Evolutionary conservation across 2,113 vertebrate species (phyloP).

Genomic region (Sula dactylatra): DNA sequence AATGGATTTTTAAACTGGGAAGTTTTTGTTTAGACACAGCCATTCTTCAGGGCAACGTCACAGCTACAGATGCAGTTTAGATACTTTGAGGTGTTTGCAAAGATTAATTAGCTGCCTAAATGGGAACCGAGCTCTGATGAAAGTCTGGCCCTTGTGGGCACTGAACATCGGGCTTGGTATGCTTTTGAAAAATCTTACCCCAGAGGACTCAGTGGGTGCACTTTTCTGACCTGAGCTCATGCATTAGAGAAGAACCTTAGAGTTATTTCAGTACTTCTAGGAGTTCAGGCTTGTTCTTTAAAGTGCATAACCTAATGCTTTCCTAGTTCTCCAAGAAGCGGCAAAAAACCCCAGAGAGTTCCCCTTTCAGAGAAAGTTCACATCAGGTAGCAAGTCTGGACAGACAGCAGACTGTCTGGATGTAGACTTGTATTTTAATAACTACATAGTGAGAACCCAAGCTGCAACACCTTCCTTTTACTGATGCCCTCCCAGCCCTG

Average conservation of each 20-base stretch:
- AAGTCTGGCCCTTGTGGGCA: conserved; percentile 3
- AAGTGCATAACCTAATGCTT: background rate
- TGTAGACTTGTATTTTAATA: background rate
- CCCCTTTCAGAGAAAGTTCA: background rate
- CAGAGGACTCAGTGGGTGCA: background rate
- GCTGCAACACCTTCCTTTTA: background rate
- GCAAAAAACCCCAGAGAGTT: background rate
- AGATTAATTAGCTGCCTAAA: conserved; percentile 54
- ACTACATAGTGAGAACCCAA: background rate
- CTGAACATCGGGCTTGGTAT: background rate
- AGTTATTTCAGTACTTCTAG: conserved; percentile 33
- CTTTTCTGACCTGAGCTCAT: conserved; percentile 37
- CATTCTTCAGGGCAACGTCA: conserved; percentile 23
- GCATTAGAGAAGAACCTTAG: background rate
- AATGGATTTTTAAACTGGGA: background rate
- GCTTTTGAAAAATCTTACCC: conserved; percentile 48
- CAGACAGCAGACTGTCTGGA: background rate
- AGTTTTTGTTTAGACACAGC: background rate
- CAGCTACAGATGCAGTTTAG: conserved; percentile 13
- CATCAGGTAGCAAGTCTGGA: background rate
- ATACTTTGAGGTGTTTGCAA: conserved; percentile 37
- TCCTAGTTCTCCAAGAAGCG: background rate
- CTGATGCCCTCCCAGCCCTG: background rate
- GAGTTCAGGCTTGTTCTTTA: conserved; percentile 11
- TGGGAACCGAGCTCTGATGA: conserved; percentile 22